phyloP scores from a whole-genome alignment of 35 echinoderm and acorn worm genomes.

The Amphiura filiformis region DNA sequence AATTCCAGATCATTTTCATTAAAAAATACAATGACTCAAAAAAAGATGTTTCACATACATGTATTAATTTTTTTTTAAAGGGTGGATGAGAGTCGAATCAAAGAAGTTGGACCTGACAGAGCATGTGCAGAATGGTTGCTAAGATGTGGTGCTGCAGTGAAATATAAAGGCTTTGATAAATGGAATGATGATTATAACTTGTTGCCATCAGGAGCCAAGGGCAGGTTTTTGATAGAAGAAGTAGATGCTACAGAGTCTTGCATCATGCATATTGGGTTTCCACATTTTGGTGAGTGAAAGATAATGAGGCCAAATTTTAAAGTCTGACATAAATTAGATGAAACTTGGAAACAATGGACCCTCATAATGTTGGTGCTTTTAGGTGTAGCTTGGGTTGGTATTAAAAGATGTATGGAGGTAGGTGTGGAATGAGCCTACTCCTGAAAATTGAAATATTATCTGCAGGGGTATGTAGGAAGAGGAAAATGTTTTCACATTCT shows the following conservation, averaged over 20 bases:
- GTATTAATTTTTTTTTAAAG: conserved; percentile 18
- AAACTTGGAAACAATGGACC: background rate
- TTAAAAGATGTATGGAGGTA: background rate
- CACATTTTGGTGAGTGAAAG: conserved; percentile 78
- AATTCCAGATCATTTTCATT: too few species aligned
- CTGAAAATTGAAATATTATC: background rate
- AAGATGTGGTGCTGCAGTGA: conserved; percentile 86
- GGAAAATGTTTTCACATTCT: too few species aligned
- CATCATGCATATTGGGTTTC: conserved; percentile 98
- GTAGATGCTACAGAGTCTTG: conserved; percentile 95
- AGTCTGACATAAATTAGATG: background rate
- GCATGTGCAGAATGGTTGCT: conserved; percentile 94
- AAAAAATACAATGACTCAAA: too few species aligned
- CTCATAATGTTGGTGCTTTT: background rate
- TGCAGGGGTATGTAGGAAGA: background rate
- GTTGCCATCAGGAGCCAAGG: conserved; percentile 65
- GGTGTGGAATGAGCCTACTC: background rate
- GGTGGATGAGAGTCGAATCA: conserved; percentile 78
- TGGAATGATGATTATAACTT: conserved; percentile 93
- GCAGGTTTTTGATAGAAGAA: conserved; percentile 60
- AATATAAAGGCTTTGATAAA: conserved; percentile 71
- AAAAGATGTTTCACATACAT: too few species aligned
- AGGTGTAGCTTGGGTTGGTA: background rate
- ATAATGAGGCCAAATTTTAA: background rate
- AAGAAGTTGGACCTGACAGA: conserved; percentile 82